Percentiles rank a stretch among this genome's conserved stretches.
These are phyloP conservation scores for Lissonota sp. DNA, from an alignment of 2,888 invertebrate genomes.

Conservation along the genomic window DNA sequence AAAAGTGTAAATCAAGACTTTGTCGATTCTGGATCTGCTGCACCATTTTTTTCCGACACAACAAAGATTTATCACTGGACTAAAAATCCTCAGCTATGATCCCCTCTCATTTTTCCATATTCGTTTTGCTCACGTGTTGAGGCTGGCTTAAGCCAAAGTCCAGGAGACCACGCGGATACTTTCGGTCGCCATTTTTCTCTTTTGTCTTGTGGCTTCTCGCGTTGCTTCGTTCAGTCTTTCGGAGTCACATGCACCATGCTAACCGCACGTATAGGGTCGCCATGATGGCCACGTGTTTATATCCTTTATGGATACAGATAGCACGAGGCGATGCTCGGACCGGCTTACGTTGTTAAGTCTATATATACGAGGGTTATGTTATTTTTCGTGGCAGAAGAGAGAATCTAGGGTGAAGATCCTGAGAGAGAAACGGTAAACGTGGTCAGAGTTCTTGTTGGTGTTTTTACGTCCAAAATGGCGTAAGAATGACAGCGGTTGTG, in stretches of 20 bases:
- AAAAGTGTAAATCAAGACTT: too few relatives aligned
- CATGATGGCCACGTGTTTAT: constrained; percentile 69
- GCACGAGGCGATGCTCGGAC: constrained; percentile 47
- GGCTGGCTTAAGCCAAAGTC: constrained; percentile 29
- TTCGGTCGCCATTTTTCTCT: neutral
- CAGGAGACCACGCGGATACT: constrained; percentile 8
- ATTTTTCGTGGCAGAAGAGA: constrained; percentile 33
- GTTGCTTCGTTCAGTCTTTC: constrained; percentile 39
- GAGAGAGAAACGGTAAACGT: constrained; percentile 7
- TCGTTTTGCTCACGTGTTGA: constrained; percentile 5
- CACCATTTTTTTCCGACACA: too few relatives aligned
- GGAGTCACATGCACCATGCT: constrained; percentile 62
- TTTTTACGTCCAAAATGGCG: too few relatives aligned
- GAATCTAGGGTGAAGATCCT: constrained; percentile 16
- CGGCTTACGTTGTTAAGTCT: constrained; percentile 74
- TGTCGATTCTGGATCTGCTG: too few relatives aligned
- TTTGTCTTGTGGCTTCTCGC: constrained; percentile 30
- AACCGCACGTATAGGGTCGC: constrained; percentile 35
- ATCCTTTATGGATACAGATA: constrained; percentile 78
- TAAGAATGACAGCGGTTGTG: constrained; percentile 23
- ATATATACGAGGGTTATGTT: constrained; percentile 48
- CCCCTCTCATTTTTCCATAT: constrained; percentile 21
- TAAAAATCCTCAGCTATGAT: neutral
- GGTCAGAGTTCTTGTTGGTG: neutral
- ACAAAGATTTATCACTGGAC: too few relatives aligned